These are phyloP conservation scores for Agriopis marginaria DNA, from an alignment of 2,888 invertebrate species.

Conservation along the genomic window DNA sequence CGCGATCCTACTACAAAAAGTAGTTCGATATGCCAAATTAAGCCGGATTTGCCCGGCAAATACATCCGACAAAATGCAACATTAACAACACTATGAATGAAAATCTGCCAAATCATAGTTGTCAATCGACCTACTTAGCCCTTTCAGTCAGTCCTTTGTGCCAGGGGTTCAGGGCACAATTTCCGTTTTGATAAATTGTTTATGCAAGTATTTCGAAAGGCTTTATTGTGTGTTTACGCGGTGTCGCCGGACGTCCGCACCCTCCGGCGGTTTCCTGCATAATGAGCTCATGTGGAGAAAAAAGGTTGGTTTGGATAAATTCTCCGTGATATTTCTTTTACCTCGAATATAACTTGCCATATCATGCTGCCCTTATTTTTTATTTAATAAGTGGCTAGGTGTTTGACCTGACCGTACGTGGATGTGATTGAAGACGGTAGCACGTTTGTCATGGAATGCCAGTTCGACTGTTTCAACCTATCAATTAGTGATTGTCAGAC, in stretches of 20 bases:
- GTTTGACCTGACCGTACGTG: no score
- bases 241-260: conserved; percentile 41
- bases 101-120: conserved; percentile 32
- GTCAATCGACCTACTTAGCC: conserved; percentile 35
- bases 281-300: conserved; percentile 30
- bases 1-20: no score
- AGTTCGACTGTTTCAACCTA: no score
- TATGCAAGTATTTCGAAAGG: conserved; percentile 42
- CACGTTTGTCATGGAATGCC: no score
- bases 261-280: conserved; percentile 36
- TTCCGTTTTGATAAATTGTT: conserved; percentile 47
- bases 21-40: neutral
- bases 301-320: conserved; percentile 1
- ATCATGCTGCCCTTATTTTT: neutral
- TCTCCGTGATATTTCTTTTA: conserved; percentile 10
- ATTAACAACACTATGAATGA: conserved; percentile 2
- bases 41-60: neutral
- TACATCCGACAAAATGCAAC: neutral
- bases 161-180: conserved; percentile 39
- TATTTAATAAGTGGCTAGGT: neutral
- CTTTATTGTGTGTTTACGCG: conserved; percentile 44
- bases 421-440: no score
- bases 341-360: conserved; percentile 7
- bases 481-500: no score
- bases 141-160: conserved; percentile 29